Base-by-base conservation (phyloP, 2,888 invertebrate species). In the Pherbina coryleti region DNA sequence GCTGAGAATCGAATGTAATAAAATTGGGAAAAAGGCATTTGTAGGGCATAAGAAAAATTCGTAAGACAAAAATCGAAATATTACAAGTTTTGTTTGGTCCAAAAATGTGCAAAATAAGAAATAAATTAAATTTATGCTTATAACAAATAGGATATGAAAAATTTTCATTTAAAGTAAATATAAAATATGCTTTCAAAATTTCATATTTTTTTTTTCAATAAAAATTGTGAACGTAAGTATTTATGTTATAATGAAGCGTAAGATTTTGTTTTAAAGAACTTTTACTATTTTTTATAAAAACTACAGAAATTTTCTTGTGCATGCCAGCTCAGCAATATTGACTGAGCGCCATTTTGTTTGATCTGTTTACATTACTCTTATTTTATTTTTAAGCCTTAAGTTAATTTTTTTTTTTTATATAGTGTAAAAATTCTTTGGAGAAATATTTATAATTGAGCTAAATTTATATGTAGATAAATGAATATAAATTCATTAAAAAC, bases 1-100 rank as follows among this genome's bases (percentile, higher is more conserved):
- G 55, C 19, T 4, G 3, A 75, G 44, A 78, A 71, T 73, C 37
- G 75, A 60, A 74, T 78, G 76, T 77, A 79, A 76, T 79, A 77
- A 67, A 80, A 78, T 55, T 74, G 74, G 49, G 44, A 77, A 66
- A 1, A 60, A 60, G 8, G 25, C 17, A 22, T 67, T 19, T 44
- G 44, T 67, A 25, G 19, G 44, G 17, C 51, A 69, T 44, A 57
- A 72, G 22, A 11, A 22, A 60, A 60, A 60, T 28, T 28, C 25
- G 9, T 22, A 11, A 44, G 22, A 55, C 55, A 55, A 22, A 55
- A 55, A 19, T 55, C 44, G 44, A 44, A 44, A 44, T 11, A 11
- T 11, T 11, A 37, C 5, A 62, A 62, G 66, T 34, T 67, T 55
- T 74, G 17, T 66, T 75, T 75, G 67, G 75, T 75, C 60, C 76